Evolutionary conservation across 1,140 invertebrate genomes (phyloP).

Genomic region (Diuraphis noxia): DNA sequence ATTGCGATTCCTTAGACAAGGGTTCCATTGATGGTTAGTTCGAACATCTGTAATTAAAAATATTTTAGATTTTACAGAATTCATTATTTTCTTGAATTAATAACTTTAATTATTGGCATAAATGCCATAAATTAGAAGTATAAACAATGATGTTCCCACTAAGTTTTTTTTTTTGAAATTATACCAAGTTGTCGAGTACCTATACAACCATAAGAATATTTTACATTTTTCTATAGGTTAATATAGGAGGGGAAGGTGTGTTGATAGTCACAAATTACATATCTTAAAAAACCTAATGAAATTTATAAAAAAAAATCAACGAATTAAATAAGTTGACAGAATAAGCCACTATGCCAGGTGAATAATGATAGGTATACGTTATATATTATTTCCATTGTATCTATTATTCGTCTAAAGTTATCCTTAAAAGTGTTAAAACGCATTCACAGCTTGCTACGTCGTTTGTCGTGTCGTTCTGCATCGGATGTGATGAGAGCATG

Average conservation of each 20-base stretch:
- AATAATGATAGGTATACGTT: not conserved
- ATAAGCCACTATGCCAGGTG: no score
- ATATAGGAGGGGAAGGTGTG: not conserved
- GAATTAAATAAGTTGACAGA: not conserved
- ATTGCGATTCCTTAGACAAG: not conserved
- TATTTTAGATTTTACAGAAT: not conserved
- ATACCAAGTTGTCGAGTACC: not conserved
- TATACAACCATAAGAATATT: not conserved
- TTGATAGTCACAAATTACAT: not conserved
- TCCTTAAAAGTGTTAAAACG: not conserved
- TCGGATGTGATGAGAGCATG: no score
- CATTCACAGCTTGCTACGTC: no score
- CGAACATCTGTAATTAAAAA: conserved; percentile 14
- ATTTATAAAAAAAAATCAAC: not conserved
- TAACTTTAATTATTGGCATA: not conserved
- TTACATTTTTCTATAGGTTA: not conserved
- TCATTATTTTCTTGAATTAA: not conserved
- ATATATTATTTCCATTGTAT: not conserved
- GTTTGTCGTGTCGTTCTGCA: no score
- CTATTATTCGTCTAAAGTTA: not conserved
- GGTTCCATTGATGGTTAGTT: not conserved
- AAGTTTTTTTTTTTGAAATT: not conserved
- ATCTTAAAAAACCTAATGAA: not conserved
- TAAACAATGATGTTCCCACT: not conserved
- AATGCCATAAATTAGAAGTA: not conserved